These are phyloP conservation scores for Columba livia DNA, from an alignment of 2,113 vertebrate species.

Conservation along the genomic window DNA sequence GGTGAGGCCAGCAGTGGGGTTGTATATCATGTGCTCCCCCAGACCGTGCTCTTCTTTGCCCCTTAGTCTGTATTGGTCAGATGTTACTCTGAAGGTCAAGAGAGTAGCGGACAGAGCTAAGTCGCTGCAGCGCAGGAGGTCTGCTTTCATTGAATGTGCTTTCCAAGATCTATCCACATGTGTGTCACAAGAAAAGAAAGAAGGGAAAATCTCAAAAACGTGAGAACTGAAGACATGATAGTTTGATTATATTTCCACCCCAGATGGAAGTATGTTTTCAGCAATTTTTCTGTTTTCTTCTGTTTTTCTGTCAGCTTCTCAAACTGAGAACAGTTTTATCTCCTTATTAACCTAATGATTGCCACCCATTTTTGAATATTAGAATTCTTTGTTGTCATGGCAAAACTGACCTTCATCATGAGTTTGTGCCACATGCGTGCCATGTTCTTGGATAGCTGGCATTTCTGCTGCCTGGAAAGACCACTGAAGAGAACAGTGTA, in stretches of 20 bases:
- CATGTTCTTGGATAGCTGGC: neutral
- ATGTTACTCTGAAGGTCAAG: neutral
- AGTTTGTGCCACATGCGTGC: neutral
- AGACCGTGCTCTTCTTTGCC: neutral
- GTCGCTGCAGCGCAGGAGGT: neutral
- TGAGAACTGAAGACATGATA: neutral
- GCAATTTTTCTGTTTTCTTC: neutral
- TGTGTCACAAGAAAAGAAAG: neutral
- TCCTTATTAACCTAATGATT: neutral
- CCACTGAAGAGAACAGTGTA: conserved; percentile 18
- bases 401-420: conserved; percentile 9
- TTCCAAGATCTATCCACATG: neutral
- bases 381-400: neutral
- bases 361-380: neutral
- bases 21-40: neutral
- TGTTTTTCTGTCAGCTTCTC: neutral
- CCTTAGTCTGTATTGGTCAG: neutral
- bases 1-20: neutral
- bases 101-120: neutral
- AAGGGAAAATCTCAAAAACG: neutral
- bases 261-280: neutral
- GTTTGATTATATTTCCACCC: neutral
- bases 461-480: conserved; percentile 34
- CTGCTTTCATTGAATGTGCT: neutral
- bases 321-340: neutral